Conservation (phyloP, 2,113 vertebrate species). For the Telmatochromis brachygnathus region DNA sequence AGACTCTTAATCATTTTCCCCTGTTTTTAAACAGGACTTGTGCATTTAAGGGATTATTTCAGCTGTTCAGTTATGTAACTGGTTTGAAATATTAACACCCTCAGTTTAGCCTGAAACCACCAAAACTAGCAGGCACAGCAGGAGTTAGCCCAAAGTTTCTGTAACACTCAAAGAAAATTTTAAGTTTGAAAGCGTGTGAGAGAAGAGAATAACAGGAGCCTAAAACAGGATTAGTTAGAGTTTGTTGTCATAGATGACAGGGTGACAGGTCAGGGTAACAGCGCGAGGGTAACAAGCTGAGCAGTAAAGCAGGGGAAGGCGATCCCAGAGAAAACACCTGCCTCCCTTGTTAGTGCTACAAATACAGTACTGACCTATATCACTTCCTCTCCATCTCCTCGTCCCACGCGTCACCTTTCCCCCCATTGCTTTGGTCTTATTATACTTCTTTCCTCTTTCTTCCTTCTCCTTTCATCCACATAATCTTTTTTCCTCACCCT, state of each 20-base stretch:
- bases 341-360: slow-evolving; percentile 43
- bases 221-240: background rate
- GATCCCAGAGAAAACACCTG: slow-evolving; percentile 43
- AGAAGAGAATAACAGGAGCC: background rate
- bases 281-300: slow-evolving; percentile 34
- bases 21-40: background rate
- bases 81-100: slow-evolving; percentile 16
- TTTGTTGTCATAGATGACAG: background rate
- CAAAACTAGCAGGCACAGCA: background rate
- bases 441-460: background rate
- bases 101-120: background rate
- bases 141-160: background rate
- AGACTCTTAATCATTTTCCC: background rate
- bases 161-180: background rate
- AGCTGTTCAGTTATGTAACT: slow-evolving; percentile 23
- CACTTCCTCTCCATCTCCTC: background rate
- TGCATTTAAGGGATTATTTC: background rate
- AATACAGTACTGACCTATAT: slow-evolving; percentile 7
- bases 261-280: background rate
- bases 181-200: background rate
- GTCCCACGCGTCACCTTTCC: background rate
- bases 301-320: background rate
- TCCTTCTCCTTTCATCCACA: background rate
- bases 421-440: background rate
- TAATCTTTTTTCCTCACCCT: background rate